Percentiles rank a stretch among this genome's conserved stretches.
Conservation (phyloP, 1,140 invertebrate genomes). For the Bombus polaris region DNA sequence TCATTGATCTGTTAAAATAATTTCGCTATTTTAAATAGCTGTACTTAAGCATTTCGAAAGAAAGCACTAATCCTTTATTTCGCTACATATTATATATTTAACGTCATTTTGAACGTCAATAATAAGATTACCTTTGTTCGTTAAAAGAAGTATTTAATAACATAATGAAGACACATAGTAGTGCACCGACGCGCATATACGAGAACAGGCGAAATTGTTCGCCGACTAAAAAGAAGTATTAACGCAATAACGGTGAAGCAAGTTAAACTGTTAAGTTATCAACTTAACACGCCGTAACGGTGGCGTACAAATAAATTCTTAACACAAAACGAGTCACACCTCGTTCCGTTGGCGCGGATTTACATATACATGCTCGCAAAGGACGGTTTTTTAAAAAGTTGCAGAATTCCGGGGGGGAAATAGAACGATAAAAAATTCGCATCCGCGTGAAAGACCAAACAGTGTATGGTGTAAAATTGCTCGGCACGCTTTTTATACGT, state of each 20-base stretch:
- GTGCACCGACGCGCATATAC: not conserved
- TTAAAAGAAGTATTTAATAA: not conserved
- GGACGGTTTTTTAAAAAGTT: not conserved
- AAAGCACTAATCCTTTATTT: not conserved
- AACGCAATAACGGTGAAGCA: not conserved
- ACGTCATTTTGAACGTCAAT: not conserved
- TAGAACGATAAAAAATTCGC: not conserved
- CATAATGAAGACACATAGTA: not conserved
- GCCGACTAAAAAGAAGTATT: not conserved
- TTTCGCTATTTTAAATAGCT: not conserved
- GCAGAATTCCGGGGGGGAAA: not conserved
- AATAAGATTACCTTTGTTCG: not conserved
- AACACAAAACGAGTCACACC: not conserved
- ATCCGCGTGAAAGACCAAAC: not conserved
- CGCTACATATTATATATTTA: not conserved
- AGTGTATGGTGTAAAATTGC: conserved; percentile 14
- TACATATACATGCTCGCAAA: not conserved
- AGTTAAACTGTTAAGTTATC: conserved; percentile 4
- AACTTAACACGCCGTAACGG: conserved; percentile 4
- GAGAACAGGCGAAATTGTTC: not conserved
- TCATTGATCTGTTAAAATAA: not conserved
- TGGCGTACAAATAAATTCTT: conserved; percentile 18
- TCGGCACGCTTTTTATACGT: not conserved
- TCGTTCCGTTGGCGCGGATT: not conserved
- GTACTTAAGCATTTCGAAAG: not conserved